These are phyloP conservation scores for Macrobrachium nipponense DNA, from an alignment of 1,140 invertebrate genomes.

Conservation along the genomic window DNA sequence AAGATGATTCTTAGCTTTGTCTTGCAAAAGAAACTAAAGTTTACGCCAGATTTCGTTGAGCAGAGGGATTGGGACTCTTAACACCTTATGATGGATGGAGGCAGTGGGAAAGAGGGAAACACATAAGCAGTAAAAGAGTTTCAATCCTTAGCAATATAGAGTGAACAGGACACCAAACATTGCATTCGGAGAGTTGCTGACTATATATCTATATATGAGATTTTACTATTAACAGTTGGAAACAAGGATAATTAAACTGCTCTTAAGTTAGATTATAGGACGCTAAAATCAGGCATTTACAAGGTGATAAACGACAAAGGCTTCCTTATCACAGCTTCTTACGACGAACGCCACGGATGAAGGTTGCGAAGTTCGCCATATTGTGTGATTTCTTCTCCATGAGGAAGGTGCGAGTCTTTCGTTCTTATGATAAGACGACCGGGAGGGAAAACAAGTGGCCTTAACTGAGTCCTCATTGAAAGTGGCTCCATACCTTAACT, in stretches of 20 bases:
- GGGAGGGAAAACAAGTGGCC: too few relatives aligned
- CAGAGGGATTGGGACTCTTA: too few relatives aligned
- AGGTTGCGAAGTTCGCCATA: background rate
- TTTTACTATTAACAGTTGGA: background rate
- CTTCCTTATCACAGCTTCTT: background rate
- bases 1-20: background rate
- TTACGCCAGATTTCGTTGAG: too few relatives aligned
- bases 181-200: too few relatives aligned
- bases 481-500: too few relatives aligned
- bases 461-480: too few relatives aligned
- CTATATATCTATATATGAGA: too few relatives aligned
- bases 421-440: background rate
- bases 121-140: too few relatives aligned
- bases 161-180: too few relatives aligned
- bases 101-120: too few relatives aligned
- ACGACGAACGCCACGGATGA: background rate
- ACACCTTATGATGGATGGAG: background rate
- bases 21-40: too few relatives aligned
- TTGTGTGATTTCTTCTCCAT: constrained; percentile 24
- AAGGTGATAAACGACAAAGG: background rate
- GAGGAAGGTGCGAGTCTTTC: background rate
- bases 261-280: background rate
- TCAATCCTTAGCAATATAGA: too few relatives aligned
- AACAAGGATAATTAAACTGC: background rate
- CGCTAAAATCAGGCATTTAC: constrained; percentile 5